Percentiles rank a stretch among this genome's conserved stretches.
phyloP scores from a whole-genome alignment of 2,888 invertebrate genomes.

The Geophilus truncorum region DNA sequence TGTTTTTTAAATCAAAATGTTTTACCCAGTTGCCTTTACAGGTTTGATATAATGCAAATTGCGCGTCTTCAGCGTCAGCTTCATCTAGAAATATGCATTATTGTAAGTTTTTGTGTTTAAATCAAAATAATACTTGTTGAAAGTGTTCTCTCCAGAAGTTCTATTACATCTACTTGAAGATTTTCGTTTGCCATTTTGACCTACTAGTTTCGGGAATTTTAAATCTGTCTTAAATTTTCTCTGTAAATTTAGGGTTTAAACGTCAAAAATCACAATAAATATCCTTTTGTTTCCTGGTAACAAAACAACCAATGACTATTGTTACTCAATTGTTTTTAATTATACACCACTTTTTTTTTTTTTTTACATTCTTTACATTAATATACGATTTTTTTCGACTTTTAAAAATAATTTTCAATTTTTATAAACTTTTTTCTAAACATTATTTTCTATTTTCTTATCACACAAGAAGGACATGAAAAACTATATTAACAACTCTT shows the following conservation, averaged over 20 bases:
- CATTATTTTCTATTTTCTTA: no score
- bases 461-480: no score
- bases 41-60: not conserved
- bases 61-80: not conserved
- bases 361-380: no score
- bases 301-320: not conserved
- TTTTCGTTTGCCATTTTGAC: not conserved
- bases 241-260: not conserved
- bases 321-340: no score
- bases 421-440: no score
- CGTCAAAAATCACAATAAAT: not conserved
- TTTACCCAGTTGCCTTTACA: not conserved
- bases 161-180: not conserved
- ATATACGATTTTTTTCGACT: no score
- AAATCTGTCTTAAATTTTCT: not conserved
- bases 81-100: not conserved
- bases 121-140: not conserved
- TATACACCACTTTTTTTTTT: no score
- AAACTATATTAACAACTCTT: no score
- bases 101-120: not conserved
- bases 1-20: no score
- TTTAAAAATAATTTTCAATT: no score
- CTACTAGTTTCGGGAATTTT: not conserved
- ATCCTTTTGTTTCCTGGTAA: not conserved
- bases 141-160: not conserved